phyloP scores from a whole-genome alignment of 2,113 vertebrate genomes.

The Pygoscelis adeliae region DNA sequence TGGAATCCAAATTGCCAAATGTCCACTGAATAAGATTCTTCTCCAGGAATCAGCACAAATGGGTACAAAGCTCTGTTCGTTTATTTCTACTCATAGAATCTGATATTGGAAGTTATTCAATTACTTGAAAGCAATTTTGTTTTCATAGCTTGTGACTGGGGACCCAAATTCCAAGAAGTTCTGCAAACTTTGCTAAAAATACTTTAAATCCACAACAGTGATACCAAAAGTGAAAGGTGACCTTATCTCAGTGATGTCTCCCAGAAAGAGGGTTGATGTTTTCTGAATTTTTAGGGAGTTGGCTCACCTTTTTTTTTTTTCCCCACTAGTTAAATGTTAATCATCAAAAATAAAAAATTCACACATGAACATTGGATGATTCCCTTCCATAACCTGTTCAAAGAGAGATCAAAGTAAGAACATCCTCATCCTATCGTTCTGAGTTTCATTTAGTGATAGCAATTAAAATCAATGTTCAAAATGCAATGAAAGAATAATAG shows the following conservation, averaged over 20 bases:
- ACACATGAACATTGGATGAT: not conserved
- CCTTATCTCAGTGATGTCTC: not conserved
- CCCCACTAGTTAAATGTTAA: not conserved
- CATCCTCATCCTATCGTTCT: not conserved
- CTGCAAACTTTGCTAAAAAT: not conserved
- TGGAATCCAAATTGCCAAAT: not conserved
- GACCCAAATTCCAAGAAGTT: not conserved
- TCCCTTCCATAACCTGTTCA: not conserved
- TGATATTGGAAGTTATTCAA: slow-evolving; percentile 5
- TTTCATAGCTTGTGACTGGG: not conserved
- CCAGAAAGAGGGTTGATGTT: not conserved
- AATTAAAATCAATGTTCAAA: not conserved
- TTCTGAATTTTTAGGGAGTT: not conserved
- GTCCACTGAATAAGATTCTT: not conserved
- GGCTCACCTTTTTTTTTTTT: not conserved
- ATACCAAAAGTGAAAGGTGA: not conserved
- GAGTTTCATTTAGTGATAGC: not conserved
- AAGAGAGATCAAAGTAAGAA: not conserved
- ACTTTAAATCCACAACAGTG: not conserved
- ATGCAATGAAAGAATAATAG: not conserved
- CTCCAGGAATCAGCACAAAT: not conserved
- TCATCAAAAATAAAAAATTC: not conserved
- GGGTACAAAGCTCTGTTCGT: not conserved
- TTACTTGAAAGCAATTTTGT: slow-evolving; percentile 14
- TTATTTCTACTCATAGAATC: not conserved